These are phyloP conservation scores for Idris sp. DNA, from an alignment of 1,140 invertebrate genomes.

Conservation along the genomic window DNA sequence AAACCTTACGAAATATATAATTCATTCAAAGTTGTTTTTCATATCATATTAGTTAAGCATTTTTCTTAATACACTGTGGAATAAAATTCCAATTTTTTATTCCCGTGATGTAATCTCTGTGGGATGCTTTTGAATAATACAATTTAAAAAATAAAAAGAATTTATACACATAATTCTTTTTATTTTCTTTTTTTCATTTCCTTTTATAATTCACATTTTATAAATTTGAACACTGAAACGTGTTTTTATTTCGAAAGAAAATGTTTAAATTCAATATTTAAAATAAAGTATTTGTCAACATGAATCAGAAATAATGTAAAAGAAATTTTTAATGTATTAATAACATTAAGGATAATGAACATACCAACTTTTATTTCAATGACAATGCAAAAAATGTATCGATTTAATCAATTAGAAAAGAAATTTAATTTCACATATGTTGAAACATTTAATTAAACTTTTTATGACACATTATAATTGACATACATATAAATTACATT, in stretches of 20 bases:
- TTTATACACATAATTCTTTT: too few relatives aligned
- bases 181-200: too few relatives aligned
- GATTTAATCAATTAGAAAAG: neutral
- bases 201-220: too few relatives aligned
- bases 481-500: neutral
- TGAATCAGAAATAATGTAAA: too few relatives aligned
- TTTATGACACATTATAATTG: neutral
- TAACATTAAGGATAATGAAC: too few relatives aligned
- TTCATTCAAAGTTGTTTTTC: conserved; percentile 7
- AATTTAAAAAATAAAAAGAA: conserved; percentile 6
- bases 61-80: neutral
- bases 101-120: conserved; percentile 7
- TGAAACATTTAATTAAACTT: neutral
- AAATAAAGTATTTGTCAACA: too few relatives aligned
- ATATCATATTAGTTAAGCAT: conserved; percentile 1
- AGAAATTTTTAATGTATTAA: too few relatives aligned
- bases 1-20: conserved; percentile 2
- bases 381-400: neutral
- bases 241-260: too few relatives aligned
- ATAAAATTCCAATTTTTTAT: conserved; percentile 19
- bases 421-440: neutral
- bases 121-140: conserved; percentile 15
- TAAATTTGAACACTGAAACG: too few relatives aligned
- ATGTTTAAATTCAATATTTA: too few relatives aligned
- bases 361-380: too few relatives aligned